These are phyloP conservation scores for Cochlearius cochlearius DNA, from an alignment of 2,113 vertebrate genomes.

Conservation along the genomic window DNA sequence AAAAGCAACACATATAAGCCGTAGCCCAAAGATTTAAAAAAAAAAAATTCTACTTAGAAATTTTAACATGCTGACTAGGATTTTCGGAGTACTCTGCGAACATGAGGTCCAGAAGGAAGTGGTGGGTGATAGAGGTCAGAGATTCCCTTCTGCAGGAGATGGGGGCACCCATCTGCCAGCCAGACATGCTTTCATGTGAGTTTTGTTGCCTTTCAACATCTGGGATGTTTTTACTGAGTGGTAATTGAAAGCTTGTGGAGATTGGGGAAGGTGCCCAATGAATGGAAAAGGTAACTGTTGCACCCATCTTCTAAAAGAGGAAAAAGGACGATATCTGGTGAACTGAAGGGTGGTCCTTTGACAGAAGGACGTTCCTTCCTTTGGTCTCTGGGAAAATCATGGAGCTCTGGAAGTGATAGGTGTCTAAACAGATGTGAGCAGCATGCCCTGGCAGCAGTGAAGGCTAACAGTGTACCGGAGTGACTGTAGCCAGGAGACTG, in stretches of 20 bases:
- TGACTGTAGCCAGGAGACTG: background rate
- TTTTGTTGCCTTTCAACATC: background rate
- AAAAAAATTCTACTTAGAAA: background rate
- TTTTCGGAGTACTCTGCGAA: background rate
- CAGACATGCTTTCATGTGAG: background rate
- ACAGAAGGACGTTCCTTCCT: background rate
- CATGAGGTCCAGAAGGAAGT: background rate
- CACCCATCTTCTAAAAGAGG: background rate
- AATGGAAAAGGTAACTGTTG: background rate
- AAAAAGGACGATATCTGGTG: background rate
- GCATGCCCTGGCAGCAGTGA: background rate
- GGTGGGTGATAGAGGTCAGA: background rate
- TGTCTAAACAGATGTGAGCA: background rate
- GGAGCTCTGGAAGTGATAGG: background rate
- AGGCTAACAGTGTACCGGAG: rapidly evolving
- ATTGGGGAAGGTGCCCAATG: rapidly evolving
- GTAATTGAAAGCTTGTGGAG: background rate
- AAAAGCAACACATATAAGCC: background rate
- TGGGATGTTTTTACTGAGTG: background rate
- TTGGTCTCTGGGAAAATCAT: background rate
- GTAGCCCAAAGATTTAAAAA: background rate
- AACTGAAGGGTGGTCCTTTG: background rate
- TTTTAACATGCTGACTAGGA: background rate
- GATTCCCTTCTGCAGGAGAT: background rate
- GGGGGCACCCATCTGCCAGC: background rate